These are phyloP conservation scores for Onychorhynchus coronatus DNA, from an alignment of 2,113 vertebrate genomes.

Conservation along the genomic window DNA sequence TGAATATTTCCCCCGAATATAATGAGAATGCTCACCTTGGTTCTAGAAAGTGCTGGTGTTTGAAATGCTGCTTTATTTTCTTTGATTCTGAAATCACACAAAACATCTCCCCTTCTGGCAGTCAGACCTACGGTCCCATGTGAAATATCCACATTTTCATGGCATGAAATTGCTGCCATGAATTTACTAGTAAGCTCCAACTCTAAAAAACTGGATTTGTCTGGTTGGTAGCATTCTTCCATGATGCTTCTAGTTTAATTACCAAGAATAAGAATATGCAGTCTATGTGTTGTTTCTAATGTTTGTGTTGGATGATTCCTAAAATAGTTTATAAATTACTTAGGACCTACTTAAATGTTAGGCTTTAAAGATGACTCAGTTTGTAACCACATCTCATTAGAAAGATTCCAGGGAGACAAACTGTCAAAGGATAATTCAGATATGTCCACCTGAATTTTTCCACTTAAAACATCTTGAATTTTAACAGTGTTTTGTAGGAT, in stretches of 20 bases:
- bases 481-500: neutral
- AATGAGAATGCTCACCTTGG: neutral
- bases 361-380: neutral
- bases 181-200: neutral
- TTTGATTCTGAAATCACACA: neutral
- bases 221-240: neutral
- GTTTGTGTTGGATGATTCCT: neutral
- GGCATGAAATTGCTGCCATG: neutral
- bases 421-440: neutral
- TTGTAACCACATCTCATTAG: neutral
- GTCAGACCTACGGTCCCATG: neutral
- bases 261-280: neutral
- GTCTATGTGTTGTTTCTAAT: neutral
- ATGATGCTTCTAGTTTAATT: neutral
- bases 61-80: neutral
- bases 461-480: neutral
- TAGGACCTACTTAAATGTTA: neutral
- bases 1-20: neutral
- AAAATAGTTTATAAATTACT: neutral
- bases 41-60: neutral
- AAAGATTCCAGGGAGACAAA: neutral
- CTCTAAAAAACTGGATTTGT: neutral
- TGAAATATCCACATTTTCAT: neutral
- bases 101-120: neutral
- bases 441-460: neutral